phyloP scores from a whole-genome alignment of 1,140 invertebrate genomes.

The Calliphora vicina region DNA sequence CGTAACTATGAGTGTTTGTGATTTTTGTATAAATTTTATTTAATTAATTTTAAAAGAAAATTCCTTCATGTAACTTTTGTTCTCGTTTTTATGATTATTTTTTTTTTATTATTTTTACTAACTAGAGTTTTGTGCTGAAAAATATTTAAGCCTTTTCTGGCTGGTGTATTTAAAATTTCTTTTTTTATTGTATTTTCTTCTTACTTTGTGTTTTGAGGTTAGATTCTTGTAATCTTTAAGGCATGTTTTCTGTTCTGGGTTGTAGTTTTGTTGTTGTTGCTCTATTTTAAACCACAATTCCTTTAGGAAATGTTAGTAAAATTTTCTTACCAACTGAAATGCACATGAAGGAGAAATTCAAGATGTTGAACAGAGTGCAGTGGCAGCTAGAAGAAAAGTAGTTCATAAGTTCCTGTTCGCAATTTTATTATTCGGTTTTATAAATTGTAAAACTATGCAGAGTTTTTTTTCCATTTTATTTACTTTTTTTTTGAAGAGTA shows the following conservation, averaged over 20 bases:
- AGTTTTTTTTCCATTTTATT: neutral
- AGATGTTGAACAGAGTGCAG: neutral
- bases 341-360: slow-evolving; percentile 15
- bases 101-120: neutral
- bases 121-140: neutral
- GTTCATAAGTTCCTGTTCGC: slow-evolving; percentile 28
- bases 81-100: no score
- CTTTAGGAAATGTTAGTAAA: slow-evolving; percentile 23
- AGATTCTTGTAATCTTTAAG: slow-evolving; percentile 29
- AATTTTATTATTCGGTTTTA: slow-evolving; percentile 27
- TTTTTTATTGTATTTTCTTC: neutral
- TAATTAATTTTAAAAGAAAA: slow-evolving; percentile 9
- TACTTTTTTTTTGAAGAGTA: neutral
- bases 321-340: slow-evolving; percentile 20
- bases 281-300: slow-evolving; percentile 24
- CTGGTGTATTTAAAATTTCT: neutral
- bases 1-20: neutral
- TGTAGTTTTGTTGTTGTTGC: neutral
- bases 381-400: slow-evolving; percentile 11
- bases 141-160: neutral
- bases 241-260: slow-evolving; percentile 4
- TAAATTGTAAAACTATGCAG: slow-evolving; percentile 29
- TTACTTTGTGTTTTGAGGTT: slow-evolving; percentile 2
- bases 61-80: neutral
- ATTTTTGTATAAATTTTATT: neutral